Evolutionary conservation across 2,888 invertebrate species (phyloP).

Genomic region (Scaptomyza flava): DNA sequence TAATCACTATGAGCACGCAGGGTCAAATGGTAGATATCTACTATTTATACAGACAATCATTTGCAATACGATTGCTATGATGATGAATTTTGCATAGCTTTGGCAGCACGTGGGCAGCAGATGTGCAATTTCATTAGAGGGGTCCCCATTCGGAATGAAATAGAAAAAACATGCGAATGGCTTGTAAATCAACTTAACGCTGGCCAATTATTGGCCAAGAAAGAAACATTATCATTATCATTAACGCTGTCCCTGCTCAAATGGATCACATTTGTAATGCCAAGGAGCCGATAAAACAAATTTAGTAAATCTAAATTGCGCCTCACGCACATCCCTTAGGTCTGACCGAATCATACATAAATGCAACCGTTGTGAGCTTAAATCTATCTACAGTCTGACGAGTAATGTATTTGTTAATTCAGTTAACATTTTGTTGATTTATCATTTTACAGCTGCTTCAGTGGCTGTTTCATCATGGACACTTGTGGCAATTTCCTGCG

Average conservation of each 20-base stretch:
- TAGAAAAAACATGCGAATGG: background rate
- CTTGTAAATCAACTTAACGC: conserved; percentile 27
- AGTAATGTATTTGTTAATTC: background rate
- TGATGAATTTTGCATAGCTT: conserved; percentile 18
- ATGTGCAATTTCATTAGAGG: background rate
- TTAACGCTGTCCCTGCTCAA: conserved; percentile 33
- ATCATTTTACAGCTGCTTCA: conserved; percentile 87
- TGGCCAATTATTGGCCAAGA: background rate
- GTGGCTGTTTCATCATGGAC: conserved; percentile 92
- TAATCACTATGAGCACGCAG: background rate
- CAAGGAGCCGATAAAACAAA: conserved; percentile 1
- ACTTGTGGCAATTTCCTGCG: conserved; percentile 90
- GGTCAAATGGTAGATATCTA: background rate
- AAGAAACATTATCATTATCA: conserved; percentile 26
- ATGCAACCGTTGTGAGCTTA: background rate
- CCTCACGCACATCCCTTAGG: too few species aligned
- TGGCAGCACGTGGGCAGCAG: too few species aligned
- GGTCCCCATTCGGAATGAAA: too few species aligned
- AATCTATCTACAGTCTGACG: background rate
- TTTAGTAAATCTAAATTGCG: background rate
- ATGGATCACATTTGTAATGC: conserved; percentile 43
- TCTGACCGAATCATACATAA: background rate
- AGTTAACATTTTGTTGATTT: background rate
- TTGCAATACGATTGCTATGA: conserved; percentile 1
- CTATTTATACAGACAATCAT: background rate